Conservation (phyloP, 1,140 invertebrate genomes). For the Ptiloglossa arizonensis region DNA sequence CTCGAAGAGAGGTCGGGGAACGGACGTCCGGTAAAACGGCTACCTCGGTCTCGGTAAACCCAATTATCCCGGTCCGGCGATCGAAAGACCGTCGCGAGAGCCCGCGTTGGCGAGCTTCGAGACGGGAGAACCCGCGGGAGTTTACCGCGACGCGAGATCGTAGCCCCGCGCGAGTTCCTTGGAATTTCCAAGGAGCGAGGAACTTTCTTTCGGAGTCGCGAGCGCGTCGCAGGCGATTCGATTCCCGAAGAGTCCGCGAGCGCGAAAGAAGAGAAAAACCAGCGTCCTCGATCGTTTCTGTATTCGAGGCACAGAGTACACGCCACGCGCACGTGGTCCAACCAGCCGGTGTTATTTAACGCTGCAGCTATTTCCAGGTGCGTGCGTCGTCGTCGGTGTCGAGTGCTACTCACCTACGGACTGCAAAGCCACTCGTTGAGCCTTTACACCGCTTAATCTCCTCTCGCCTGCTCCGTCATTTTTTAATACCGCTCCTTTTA, state of each 20-base stretch:
- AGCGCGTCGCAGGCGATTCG: no score
- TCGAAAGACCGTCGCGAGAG: no score
- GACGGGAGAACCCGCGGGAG: no score
- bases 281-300: neutral
- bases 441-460: slow-evolving; percentile 35
- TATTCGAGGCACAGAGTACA: neutral
- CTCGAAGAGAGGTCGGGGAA: neutral
- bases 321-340: slow-evolving; percentile 4
- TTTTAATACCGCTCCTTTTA: slow-evolving; percentile 35
- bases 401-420: slow-evolving; percentile 35
- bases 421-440: slow-evolving; percentile 25
- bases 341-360: slow-evolving; percentile 46
- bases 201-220: no score
- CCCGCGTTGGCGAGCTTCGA: no score
- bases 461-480: slow-evolving; percentile 41
- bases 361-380: slow-evolving; percentile 47
- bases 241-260: neutral
- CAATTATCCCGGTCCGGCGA: no score
- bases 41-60: no score
- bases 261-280: neutral
- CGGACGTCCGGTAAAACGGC: no score
- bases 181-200: no score
- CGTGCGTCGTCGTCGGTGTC: slow-evolving; percentile 38
- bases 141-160: no score
- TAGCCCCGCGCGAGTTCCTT: no score